Evolutionary conservation across 2,888 invertebrate genomes (phyloP).

Genomic region (Tachina lurida): DNA sequence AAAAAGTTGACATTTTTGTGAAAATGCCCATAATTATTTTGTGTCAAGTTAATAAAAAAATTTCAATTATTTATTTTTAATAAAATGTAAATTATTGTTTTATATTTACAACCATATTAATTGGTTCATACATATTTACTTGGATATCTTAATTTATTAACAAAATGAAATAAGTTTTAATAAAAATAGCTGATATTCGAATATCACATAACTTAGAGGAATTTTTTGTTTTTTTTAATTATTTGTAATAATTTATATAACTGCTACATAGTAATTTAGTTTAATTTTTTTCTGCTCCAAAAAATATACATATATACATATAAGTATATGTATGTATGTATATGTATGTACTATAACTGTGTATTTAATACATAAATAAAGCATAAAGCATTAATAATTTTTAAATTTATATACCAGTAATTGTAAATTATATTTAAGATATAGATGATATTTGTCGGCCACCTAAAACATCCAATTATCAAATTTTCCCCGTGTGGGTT

Average conservation of each 20-base stretch:
- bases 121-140: slow-evolving; percentile 40
- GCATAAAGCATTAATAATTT: slow-evolving; percentile 55
- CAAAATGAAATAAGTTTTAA: slow-evolving; percentile 16
- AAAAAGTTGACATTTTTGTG: no score
- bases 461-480: slow-evolving; percentile 81
- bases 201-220: slow-evolving; percentile 69
- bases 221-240: slow-evolving; percentile 44
- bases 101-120: slow-evolving; percentile 68
- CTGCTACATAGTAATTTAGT: slow-evolving; percentile 36
- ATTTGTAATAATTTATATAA: slow-evolving; percentile 52
- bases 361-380: slow-evolving; percentile 60
- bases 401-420: slow-evolving; percentile 21
- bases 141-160: slow-evolving; percentile 7
- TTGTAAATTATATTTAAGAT: slow-evolving; percentile 23
- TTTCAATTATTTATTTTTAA: not conserved
- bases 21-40: no score
- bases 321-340: not conserved
- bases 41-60: not conserved
- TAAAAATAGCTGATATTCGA: slow-evolving; percentile 59
- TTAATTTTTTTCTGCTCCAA: slow-evolving; percentile 36
- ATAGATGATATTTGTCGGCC: slow-evolving; percentile 12
- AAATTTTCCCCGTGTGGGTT: slow-evolving; percentile 79
- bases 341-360: slow-evolving; percentile 36
- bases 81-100: slow-evolving; percentile 66
- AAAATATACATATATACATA: slow-evolving; percentile 26